phyloP scores from a whole-genome alignment of 2,113 vertebrate species.

The Addax nasomaculatus region DNA sequence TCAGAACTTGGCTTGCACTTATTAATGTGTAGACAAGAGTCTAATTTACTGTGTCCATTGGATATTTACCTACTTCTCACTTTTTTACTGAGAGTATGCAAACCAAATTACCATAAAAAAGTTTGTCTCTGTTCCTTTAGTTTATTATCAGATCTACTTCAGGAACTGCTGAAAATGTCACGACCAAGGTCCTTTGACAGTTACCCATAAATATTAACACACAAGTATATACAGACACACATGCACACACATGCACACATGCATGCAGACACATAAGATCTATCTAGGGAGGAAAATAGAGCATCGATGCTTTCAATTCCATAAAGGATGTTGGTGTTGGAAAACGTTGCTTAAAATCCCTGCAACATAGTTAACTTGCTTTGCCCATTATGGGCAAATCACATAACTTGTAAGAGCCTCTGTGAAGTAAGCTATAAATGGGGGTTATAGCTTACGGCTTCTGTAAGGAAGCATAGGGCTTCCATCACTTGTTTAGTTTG shows the following conservation, averaged over 20 bases:
- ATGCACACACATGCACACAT: background rate
- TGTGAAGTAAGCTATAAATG: background rate
- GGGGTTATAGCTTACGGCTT: background rate
- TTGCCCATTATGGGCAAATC: background rate
- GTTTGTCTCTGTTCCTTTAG: background rate
- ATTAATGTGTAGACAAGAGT: background rate
- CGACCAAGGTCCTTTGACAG: background rate
- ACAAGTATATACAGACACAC: background rate
- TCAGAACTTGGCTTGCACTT: background rate
- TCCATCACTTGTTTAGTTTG: background rate
- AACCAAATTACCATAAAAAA: background rate
- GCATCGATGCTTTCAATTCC: background rate
- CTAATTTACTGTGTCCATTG: background rate
- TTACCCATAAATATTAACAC: background rate
- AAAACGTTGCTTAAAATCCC: background rate
- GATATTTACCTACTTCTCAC: background rate
- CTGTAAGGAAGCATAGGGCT: background rate
- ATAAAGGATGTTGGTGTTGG: background rate
- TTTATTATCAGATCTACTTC: background rate
- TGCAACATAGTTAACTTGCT: background rate
- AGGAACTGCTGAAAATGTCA: background rate
- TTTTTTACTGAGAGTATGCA: background rate
- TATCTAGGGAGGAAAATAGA: background rate
- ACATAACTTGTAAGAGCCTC: background rate
- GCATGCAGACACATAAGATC: background rate